A percentile compares a stretch with the other conserved stretches of the same genome.
Conservation (phyloP, 2,797 vertebrate species). For the Tadarida brasiliensis region DNA sequence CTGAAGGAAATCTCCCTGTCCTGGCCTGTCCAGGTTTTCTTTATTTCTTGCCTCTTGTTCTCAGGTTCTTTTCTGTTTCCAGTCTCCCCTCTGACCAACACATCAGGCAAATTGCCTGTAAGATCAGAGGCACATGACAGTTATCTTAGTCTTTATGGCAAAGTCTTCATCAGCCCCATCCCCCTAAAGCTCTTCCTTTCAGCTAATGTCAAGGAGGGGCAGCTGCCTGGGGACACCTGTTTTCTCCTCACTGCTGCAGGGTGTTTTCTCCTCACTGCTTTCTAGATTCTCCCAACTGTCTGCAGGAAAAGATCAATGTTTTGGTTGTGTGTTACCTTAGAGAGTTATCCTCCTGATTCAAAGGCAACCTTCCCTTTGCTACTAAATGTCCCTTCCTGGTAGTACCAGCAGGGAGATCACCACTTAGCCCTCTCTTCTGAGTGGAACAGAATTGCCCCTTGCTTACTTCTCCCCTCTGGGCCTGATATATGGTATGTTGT, state of each 20-base stretch:
- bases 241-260: background rate
- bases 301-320: background rate
- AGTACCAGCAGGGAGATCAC: background rate
- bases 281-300: background rate
- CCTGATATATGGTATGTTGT: accelerated
- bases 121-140: background rate
- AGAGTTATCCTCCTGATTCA: background rate
- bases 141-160: background rate
- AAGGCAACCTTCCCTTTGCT: background rate
- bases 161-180: accelerated
- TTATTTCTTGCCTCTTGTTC: background rate
- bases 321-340: background rate
- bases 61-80: background rate
- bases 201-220: background rate
- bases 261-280: background rate
- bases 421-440: background rate
- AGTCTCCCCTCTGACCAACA: background rate
- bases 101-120: accelerated
- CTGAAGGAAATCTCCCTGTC: background rate
- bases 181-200: background rate
- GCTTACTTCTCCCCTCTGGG: too few relatives aligned
- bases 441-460: too few relatives aligned
- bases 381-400: background rate
- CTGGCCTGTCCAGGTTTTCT: background rate
- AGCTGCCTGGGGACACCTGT: accelerated